Conservation (phyloP, 2,888 invertebrate genomes). For the Julus scandinavius region DNA sequence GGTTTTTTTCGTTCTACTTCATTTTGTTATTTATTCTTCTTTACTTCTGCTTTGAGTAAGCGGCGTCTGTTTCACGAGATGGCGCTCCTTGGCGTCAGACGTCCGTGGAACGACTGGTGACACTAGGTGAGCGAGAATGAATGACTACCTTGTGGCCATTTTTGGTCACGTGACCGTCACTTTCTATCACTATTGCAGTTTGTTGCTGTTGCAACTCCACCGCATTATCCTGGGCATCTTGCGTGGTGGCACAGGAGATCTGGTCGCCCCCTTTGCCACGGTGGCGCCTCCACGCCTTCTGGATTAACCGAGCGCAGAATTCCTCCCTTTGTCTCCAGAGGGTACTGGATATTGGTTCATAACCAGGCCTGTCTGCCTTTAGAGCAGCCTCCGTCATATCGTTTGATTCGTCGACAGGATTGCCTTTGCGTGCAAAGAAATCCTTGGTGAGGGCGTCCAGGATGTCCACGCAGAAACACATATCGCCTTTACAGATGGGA, state of each 20-base stretch:
- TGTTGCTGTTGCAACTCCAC: slow-evolving; percentile 67
- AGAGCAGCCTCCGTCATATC: slow-evolving; percentile 84
- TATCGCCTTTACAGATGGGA: slow-evolving; percentile 95
- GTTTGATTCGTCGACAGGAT: slow-evolving; percentile 91
- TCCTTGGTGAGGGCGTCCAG: slow-evolving; percentile 97
- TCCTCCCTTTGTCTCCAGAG: slow-evolving; percentile 96
- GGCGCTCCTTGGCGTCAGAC: slow-evolving; percentile 72
- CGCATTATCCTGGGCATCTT: slow-evolving; percentile 63
- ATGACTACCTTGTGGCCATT: slow-evolving; percentile 88
- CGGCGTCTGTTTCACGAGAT: slow-evolving; percentile 6
- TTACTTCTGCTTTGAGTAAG: not conserved
- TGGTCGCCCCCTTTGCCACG: slow-evolving; percentile 70
- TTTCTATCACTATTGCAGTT: slow-evolving; percentile 86
- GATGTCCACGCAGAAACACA: slow-evolving; percentile 98
- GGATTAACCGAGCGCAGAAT: slow-evolving; percentile 94
- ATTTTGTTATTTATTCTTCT: slow-evolving; percentile 29
- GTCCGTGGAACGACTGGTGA: slow-evolving; percentile 84
- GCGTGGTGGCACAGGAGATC: slow-evolving; percentile 55
- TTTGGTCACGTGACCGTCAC: slow-evolving; percentile 83
- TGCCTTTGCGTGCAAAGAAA: slow-evolving; percentile 96
- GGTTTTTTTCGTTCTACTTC: not conserved
- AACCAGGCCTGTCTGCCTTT: slow-evolving; percentile 86
- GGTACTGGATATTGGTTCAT: slow-evolving; percentile 94
- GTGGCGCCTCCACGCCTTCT: slow-evolving; percentile 93
- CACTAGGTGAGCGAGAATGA: slow-evolving; percentile 86